phyloP scores from a whole-genome alignment of 1,140 invertebrate species.

The Magallana angulata region DNA sequence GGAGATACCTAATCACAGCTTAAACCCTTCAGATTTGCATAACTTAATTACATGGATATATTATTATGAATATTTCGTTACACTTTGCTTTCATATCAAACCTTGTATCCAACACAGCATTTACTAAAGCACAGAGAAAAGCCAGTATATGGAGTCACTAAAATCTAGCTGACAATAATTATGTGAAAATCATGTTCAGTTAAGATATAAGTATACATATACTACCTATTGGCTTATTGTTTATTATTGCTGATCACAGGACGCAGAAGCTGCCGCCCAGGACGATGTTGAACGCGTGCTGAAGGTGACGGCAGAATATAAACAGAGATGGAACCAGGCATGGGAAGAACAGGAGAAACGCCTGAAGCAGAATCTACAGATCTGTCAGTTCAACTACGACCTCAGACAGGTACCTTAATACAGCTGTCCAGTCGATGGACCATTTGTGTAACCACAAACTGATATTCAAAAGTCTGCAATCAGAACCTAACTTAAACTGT shows the following conservation, averaged over 20 bases:
- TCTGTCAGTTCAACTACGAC: constrained; percentile 87
- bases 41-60: neutral
- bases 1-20: neutral
- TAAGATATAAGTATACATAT: too few relatives aligned
- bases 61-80: neutral
- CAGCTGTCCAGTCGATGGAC: too few relatives aligned
- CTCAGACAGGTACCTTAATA: constrained; percentile 80
- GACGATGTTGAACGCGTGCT: constrained; percentile 86
- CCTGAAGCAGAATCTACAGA: constrained; percentile 84
- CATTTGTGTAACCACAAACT: too few relatives aligned
- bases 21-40: neutral
- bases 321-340: constrained; percentile 82
- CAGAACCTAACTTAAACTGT: too few relatives aligned
- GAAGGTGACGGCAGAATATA: constrained; percentile 81
- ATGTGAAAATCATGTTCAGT: too few relatives aligned
- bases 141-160: neutral
- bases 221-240: too few relatives aligned
- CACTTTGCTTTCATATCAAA: neutral
- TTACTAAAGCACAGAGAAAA: neutral
- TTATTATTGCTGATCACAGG: constrained; percentile 79
- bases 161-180: too few relatives aligned
- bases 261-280: constrained; percentile 84
- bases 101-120: neutral
- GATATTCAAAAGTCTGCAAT: too few relatives aligned
- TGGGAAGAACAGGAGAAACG: constrained; percentile 83